A percentile compares a stretch with the other conserved stretches of the same genome.
These are phyloP conservation scores for Synanthedon andrenaeformis DNA, from an alignment of 2,888 invertebrate species.

Conservation along the genomic window DNA sequence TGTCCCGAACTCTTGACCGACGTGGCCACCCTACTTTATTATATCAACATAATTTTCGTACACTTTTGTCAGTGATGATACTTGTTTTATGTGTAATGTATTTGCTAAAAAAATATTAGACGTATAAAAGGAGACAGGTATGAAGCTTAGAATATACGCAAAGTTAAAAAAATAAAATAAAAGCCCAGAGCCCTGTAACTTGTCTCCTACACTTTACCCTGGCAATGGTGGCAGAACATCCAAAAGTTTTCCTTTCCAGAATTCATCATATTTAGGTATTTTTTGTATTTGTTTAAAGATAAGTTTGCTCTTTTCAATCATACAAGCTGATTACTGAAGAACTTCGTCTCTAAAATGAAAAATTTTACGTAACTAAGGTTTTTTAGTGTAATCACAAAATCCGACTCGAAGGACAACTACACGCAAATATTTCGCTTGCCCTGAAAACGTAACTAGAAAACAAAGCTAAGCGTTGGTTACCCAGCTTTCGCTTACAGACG, in stretches of 20 bases:
- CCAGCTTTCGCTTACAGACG: constrained; percentile 61
- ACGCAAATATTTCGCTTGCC: constrained; percentile 16
- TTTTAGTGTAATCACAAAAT: neutral
- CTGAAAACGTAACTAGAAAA: constrained; percentile 47
- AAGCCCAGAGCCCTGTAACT: too few relatives aligned
- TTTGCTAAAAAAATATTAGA: too few relatives aligned
- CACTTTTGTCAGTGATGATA: constrained; percentile 27
- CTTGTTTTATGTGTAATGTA: constrained; percentile 7
- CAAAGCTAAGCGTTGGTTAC: constrained; percentile 64
- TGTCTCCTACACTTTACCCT: too few relatives aligned
- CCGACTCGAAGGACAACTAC: neutral
- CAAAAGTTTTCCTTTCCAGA: too few relatives aligned
- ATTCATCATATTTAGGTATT: too few relatives aligned
- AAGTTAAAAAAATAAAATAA: too few relatives aligned
- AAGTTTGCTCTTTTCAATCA: too few relatives aligned
- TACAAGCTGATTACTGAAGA: too few relatives aligned
- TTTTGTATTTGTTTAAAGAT: too few relatives aligned
- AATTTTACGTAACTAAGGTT: neutral
- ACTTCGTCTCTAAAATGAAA: neutral
- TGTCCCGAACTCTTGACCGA: constrained; percentile 17
- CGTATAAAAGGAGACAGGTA: too few relatives aligned
- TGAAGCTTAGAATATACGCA: too few relatives aligned
- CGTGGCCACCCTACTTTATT: constrained; percentile 22
- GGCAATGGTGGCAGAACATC: too few relatives aligned
- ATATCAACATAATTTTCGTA: constrained; percentile 21